Evolutionary conservation across 35 echinoderm and acorn worm genomes (phyloP).

Genomic region (Apostichopus californicus): DNA sequence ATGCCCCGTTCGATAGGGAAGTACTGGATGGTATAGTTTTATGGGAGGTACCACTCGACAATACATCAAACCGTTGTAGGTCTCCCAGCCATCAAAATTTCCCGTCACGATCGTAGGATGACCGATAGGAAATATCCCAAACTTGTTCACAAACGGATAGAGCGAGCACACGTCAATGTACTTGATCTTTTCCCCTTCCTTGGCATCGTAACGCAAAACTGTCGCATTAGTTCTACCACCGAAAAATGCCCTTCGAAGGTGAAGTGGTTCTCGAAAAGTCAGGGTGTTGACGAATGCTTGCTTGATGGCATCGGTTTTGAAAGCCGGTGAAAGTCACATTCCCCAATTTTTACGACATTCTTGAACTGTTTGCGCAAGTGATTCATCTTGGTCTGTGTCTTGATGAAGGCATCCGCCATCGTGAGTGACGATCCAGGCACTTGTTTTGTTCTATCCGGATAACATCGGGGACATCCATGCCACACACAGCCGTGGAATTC

Average conservation of each 20-base stretch:
- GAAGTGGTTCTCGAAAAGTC: not conserved
- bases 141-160: conserved; percentile 70
- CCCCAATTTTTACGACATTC: conserved; percentile 23
- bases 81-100: conserved; percentile 16
- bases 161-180: conserved; percentile 61
- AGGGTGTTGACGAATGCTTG: not conserved
- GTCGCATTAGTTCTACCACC: conserved; percentile 56
- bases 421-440: not conserved
- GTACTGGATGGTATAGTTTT: conserved; percentile 10
- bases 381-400: not conserved
- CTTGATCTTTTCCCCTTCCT: conserved; percentile 17
- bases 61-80: conserved; percentile 40
- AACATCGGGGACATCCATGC: conserved; percentile 10
- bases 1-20: not conserved
- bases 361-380: not conserved
- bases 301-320: not conserved
- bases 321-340: not conserved
- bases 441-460: not conserved
- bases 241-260: conserved; percentile 46
- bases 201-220: conserved; percentile 12
- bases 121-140: conserved; percentile 52
- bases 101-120: conserved; percentile 48
- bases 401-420: conserved; percentile 14
- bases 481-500: conserved; percentile 10
- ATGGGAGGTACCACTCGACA: conserved; percentile 37